These are phyloP conservation scores for Pelecanoides urinatrix DNA, from an alignment of 2,113 vertebrate genomes.

Conservation along the genomic window DNA sequence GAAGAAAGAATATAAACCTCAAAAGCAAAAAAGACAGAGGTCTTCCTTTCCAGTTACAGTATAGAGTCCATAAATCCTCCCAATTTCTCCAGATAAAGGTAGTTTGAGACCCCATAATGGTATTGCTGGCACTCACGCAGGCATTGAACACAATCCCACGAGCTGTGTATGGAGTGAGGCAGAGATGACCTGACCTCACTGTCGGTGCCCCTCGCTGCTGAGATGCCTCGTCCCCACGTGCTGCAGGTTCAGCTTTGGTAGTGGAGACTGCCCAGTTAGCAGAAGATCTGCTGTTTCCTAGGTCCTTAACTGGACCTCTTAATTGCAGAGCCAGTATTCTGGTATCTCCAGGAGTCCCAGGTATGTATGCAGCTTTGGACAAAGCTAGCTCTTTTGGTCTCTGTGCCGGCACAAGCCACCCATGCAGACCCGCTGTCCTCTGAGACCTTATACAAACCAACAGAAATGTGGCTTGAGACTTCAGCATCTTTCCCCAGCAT, in stretches of 20 bases:
- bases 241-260: background rate
- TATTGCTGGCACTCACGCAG: background rate
- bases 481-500: background rate
- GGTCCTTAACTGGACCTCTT: background rate
- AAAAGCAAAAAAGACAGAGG: background rate
- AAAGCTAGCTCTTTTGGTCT: background rate
- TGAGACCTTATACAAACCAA: background rate
- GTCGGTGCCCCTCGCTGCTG: background rate
- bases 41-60: background rate
- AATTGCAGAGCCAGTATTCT: background rate
- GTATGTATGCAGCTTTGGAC: background rate
- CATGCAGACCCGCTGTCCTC: background rate
- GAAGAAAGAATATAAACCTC: conserved; percentile 22
- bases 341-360: background rate
- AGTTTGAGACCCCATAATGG: background rate
- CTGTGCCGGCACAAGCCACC: background rate
- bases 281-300: background rate
- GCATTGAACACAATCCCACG: background rate
- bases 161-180: background rate
- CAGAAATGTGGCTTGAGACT: background rate
- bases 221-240: background rate
- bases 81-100: background rate
- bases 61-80: background rate
- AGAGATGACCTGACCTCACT: background rate
- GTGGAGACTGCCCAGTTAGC: background rate